These are phyloP conservation scores for Charina bottae DNA, from an alignment of 2,113 vertebrate genomes.

Conservation along the genomic window DNA sequence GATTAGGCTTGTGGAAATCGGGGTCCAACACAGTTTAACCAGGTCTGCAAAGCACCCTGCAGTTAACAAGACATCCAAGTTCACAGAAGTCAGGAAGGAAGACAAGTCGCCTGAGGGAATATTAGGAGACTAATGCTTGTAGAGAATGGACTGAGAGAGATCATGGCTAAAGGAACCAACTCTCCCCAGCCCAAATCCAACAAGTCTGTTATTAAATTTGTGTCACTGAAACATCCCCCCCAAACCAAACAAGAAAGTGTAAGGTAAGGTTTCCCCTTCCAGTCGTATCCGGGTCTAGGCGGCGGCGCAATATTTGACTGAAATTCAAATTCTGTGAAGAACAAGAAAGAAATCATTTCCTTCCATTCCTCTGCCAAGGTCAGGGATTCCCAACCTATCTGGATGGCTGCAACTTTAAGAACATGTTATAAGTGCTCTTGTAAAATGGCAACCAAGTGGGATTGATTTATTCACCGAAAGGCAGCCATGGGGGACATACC, in stretches of 20 bases:
- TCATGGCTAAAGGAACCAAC: no score
- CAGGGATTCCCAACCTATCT: not conserved
- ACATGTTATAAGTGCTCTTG: not conserved
- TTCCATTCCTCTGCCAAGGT: not conserved
- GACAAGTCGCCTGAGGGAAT: not conserved
- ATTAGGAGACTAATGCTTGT: no score
- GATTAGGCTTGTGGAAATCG: not conserved
- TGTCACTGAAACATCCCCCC: not conserved
- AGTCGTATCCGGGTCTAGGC: no score
- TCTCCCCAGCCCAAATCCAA: not conserved
- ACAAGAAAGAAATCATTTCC: not conserved
- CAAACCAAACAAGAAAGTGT: no score
- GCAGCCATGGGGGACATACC: no score
- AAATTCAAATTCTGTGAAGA: not conserved
- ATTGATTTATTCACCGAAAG: no score
- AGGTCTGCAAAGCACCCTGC: not conserved
- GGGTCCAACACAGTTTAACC: not conserved
- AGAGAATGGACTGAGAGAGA: not conserved
- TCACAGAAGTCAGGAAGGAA: not conserved
- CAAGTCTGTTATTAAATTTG: not conserved
- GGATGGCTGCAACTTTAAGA: not conserved
- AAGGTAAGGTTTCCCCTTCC: no score
- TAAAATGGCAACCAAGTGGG: no score
- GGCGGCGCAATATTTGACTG: not conserved
- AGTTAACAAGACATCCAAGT: not conserved